phyloP scores from a whole-genome alignment of 37 sponge, comb jelly and placozoan species.

The Amphimedon queenslandica region DNA sequence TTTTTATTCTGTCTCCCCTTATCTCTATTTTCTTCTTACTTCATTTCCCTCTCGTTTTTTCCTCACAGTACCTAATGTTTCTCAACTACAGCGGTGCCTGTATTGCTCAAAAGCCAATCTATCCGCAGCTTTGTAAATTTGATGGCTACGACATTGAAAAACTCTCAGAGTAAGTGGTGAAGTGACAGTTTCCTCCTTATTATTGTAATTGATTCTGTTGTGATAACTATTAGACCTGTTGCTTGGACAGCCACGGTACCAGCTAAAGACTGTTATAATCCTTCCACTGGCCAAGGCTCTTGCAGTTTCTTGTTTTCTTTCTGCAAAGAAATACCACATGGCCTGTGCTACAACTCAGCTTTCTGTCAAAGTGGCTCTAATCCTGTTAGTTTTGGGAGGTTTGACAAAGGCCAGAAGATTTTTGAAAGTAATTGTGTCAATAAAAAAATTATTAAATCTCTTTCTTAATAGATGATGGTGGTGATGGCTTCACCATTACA shows the following conservation, averaged over 20 bases:
- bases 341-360: background rate
- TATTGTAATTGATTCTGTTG: no score
- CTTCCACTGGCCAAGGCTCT: background rate
- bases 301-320: background rate
- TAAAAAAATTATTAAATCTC: no score
- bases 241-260: background rate
- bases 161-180: no score
- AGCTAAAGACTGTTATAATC: background rate
- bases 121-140: no score
- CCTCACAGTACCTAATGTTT: background rate
- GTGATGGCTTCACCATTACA: background rate
- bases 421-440: no score
- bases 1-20: constrained; percentile 5
- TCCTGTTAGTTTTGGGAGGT: background rate
- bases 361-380: background rate
- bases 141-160: no score
- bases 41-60: background rate
- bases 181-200: no score
- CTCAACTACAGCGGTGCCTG: constrained; percentile 1
- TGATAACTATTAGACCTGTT: no score
- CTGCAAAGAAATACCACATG: background rate
- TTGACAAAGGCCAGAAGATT: no score
- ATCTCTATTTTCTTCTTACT: constrained; percentile 1
- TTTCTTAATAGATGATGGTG: no score
- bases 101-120: background rate